A percentile compares a stretch with the other conserved stretches of the same genome.
Evolutionary conservation across 2,888 invertebrate genomes (phyloP).

Genomic region (Cheilosia scutellata): DNA sequence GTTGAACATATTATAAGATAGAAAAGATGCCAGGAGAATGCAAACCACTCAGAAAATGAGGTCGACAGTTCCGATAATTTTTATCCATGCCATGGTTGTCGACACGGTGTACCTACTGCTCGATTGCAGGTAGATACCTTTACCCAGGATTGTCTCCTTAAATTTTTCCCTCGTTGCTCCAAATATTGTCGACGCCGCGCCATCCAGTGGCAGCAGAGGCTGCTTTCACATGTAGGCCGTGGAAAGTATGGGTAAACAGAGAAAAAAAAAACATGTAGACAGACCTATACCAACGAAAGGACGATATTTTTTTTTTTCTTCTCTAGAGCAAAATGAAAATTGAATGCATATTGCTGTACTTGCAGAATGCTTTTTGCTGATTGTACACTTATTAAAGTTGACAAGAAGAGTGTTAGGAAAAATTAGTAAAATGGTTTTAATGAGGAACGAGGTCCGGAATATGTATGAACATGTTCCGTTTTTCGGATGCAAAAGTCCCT

Average conservation of each 20-base stretch:
- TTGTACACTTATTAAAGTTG: slow-evolving; percentile 41
- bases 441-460: not conserved
- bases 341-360: slow-evolving; percentile 23
- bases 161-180: slow-evolving; percentile 1
- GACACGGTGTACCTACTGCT: slow-evolving; percentile 15
- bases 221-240: slow-evolving; percentile 9
- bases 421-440: slow-evolving; percentile 22
- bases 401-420: slow-evolving; percentile 25
- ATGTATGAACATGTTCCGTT: not conserved
- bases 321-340: not conserved
- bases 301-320: not conserved
- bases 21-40: not conserved
- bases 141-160: not conserved
- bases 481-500: not conserved
- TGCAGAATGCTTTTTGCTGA: slow-evolving; percentile 23
- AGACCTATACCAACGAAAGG: not conserved
- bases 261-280: not conserved
- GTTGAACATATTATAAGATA: not conserved
- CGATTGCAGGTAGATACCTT: slow-evolving; percentile 1
- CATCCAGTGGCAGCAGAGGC: slow-evolving; percentile 4
- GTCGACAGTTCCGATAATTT: slow-evolving; percentile 46
- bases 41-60: slow-evolving; percentile 29
- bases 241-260: not conserved
- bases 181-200: slow-evolving; percentile 11
- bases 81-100: slow-evolving; percentile 8